Evolutionary conservation across 2,888 invertebrate genomes (phyloP).

Genomic region (Agrotis puta): DNA sequence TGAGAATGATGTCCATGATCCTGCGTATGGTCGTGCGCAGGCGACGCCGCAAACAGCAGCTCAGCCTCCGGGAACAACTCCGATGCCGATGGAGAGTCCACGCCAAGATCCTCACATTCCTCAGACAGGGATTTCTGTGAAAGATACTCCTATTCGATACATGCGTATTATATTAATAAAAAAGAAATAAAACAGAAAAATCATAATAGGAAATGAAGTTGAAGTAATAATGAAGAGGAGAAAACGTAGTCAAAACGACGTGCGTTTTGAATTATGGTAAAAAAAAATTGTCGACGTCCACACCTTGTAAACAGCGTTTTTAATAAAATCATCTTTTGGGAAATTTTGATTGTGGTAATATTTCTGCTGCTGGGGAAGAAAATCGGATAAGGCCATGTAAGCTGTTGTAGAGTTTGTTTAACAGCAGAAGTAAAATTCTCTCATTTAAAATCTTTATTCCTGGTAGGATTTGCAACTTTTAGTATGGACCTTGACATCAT

Average conservation of each 20-base stretch:
- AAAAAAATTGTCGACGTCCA: no score
- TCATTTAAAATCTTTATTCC: no score
- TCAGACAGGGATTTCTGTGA: slow-evolving; percentile 94
- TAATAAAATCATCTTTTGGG: no score
- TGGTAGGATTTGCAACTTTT: no score
- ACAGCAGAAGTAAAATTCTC: no score
- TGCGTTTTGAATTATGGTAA: no score
- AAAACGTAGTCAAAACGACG: neutral
- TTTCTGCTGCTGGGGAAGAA: no score
- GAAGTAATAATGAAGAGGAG: neutral
- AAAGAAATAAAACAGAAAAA: slow-evolving; percentile 42
- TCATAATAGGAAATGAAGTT: slow-evolving; percentile 35
- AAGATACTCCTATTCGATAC: slow-evolving; percentile 55
- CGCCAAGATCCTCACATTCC: slow-evolving; percentile 95
- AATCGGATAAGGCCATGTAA: no score
- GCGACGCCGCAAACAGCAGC: slow-evolving; percentile 93
- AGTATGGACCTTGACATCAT: no score
- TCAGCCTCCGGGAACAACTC: slow-evolving; percentile 95
- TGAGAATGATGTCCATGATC: slow-evolving; percentile 77
- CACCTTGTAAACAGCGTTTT: no score
- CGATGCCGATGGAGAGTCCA: slow-evolving; percentile 95
- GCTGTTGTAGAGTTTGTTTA: no score
- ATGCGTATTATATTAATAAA: slow-evolving; percentile 52
- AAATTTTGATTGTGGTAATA: no score
- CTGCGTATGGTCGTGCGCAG: slow-evolving; percentile 92